Evolutionary conservation across 92 coral and sea anemone genomes (phyloP).

Genomic region (Pocillopora meandrina): DNA sequence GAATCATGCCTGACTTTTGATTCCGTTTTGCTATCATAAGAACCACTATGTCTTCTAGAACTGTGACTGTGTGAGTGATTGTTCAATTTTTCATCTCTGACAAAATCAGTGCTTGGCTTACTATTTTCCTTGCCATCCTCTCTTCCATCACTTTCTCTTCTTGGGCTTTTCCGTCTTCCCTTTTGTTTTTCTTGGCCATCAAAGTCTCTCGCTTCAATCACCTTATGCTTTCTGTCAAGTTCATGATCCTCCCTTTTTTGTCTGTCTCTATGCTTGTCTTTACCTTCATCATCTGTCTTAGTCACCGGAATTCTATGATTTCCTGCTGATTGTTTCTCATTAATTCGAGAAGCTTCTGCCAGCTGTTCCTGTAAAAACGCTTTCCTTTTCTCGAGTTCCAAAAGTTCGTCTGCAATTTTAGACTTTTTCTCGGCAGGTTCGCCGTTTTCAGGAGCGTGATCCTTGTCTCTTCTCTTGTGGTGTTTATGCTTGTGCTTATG

Average conservation of each 20-base stretch:
- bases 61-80: slow-evolving; percentile 36
- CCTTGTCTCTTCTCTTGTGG: slow-evolving; percentile 62
- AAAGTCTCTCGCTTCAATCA: not conserved
- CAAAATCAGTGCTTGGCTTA: slow-evolving; percentile 21
- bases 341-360: slow-evolving; percentile 44
- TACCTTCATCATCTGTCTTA: slow-evolving; percentile 34
- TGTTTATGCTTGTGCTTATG: slow-evolving; percentile 82
- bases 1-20: slow-evolving; percentile 18
- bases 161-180: slow-evolving; percentile 27
- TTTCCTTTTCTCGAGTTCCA: slow-evolving; percentile 87
- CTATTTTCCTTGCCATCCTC: slow-evolving; percentile 33
- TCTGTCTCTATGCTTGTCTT: slow-evolving; percentile 27
- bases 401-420: slow-evolving; percentile 77
- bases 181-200: slow-evolving; percentile 27
- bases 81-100: slow-evolving; percentile 22
- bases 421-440: slow-evolving; percentile 63
- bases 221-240: slow-evolving; percentile 18
- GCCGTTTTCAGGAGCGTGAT: slow-evolving; percentile 26
- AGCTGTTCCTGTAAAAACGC: slow-evolving; percentile 90
- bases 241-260: slow-evolving; percentile 24
- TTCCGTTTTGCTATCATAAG: slow-evolving; percentile 42
- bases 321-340: slow-evolving; percentile 11
- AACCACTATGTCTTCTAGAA: slow-evolving; percentile 37
- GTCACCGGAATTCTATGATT: slow-evolving; percentile 33
- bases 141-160: slow-evolving; percentile 40